Conservation (phyloP, 2,797 vertebrate genomes). For the Remorina albescens region DNA sequence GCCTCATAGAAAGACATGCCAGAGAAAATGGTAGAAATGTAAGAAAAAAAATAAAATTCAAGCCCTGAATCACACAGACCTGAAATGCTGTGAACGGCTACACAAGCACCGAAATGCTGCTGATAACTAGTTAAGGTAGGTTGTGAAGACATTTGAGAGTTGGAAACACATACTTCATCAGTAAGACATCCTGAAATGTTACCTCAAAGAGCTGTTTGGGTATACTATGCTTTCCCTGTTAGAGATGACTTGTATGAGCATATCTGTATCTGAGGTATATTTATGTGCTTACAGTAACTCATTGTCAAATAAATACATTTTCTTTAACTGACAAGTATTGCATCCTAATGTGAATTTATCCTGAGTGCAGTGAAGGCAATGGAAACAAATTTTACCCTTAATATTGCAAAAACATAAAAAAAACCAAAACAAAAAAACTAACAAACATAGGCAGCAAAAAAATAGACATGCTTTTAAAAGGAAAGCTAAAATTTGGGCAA, state of each 20-base stretch:
- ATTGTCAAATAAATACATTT: constrained; percentile 43
- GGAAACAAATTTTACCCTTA: constrained; percentile 32
- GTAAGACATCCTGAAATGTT: constrained; percentile 60
- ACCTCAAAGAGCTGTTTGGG: constrained; percentile 32
- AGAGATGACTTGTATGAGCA: constrained; percentile 53
- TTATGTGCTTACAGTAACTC: constrained; percentile 47
- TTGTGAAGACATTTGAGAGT: constrained; percentile 60
- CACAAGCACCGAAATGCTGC: constrained; percentile 63
- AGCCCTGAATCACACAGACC: constrained; percentile 40
- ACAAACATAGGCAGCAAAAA: not conserved
- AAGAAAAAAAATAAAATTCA: too few species aligned
- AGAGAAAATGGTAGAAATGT: constrained; percentile 58
- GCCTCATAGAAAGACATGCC: constrained; percentile 36
- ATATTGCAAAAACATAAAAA: constrained; percentile 26
- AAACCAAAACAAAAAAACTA: constrained; percentile 5
- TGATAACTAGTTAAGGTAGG: constrained; percentile 63
- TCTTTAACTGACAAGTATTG: constrained; percentile 53
- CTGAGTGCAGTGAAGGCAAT: constrained; percentile 68
- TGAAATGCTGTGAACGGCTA: constrained; percentile 58
- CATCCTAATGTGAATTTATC: constrained; percentile 51
- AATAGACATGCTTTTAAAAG: constrained; percentile 15
- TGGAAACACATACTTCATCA: constrained; percentile 48
- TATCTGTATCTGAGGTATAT: constrained; percentile 72
- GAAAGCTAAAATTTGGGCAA: constrained; percentile 35
- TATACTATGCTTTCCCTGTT: constrained; percentile 19